Evolutionary conservation across 2,888 invertebrate genomes (phyloP), one percentile per base, ranked within the genome.

Genomic region (Chironomus riparius): DNA sequence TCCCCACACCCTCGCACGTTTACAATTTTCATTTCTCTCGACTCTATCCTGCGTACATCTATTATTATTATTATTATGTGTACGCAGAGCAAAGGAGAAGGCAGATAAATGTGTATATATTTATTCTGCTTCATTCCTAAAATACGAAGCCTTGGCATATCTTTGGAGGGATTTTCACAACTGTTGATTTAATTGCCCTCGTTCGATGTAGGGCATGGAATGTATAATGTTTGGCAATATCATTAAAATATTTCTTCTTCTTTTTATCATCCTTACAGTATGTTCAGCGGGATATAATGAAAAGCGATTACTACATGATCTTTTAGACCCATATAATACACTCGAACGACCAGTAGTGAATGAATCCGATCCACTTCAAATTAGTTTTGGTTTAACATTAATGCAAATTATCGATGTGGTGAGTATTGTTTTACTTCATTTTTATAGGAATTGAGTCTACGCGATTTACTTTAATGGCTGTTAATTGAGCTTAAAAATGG

Each of bases 391-490:
- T 85, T 91, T 96, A 86, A 96, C 95, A 83, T 90, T 96, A 84
- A 95, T 95, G 94, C 96, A 96, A 90, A 96, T 96, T 86, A 96
- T 96, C 85, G 95, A 96, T 88, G 96, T 96, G 91, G 95, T 95
- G 87, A 90, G 91, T 88, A 65, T 24, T 65, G 3, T 15, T 56
- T 18, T 56, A 7, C 18, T 15, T 15, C 6, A 56, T 6, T 18
- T 56, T 15, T 15, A 56, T 56, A n/a, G 3, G 50, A 15, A 50
- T 48, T 15, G 18, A 50, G 38, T 38, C 38, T 38, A 10, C 38
- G 38, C 38, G 38, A 38, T 38, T 38, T 38, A 38, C 38, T 10
- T 38, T 38, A 38, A 38, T 38, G 38, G 2, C 38, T 10, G 1
- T 38, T 38, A 38, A 38, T 38, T 38, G 38, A 38, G 38, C 38